Evolutionary conservation across 2,888 invertebrate species (phyloP).

Genomic region (Andrena haemorrhoa): DNA sequence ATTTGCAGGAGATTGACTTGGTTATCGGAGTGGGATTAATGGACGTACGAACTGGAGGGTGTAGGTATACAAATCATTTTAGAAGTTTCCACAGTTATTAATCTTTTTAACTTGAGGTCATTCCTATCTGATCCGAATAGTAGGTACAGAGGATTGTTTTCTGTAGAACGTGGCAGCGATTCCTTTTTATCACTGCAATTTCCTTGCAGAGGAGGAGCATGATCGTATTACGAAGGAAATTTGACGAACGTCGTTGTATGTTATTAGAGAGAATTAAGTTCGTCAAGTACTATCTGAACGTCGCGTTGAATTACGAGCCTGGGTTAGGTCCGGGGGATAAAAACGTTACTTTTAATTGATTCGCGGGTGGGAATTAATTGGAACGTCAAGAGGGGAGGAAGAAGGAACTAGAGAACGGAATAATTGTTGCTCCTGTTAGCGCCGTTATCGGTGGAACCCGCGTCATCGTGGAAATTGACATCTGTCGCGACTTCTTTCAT

Average conservation of each 20-base stretch:
- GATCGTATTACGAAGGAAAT: too few relatives aligned
- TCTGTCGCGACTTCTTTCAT: slow-evolving; percentile 48
- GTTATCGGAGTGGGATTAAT: too few relatives aligned
- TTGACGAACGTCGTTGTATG: too few relatives aligned
- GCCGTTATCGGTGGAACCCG: slow-evolving; percentile 49
- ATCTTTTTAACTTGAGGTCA: not conserved
- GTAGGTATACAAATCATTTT: too few relatives aligned
- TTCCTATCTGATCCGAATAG: not conserved
- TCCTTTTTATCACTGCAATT: not conserved
- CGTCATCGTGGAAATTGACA: slow-evolving; percentile 56
- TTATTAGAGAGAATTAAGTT: slow-evolving; percentile 3
- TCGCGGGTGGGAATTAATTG: slow-evolving; percentile 53
- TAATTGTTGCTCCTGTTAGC: slow-evolving; percentile 58
- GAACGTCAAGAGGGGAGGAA: slow-evolving; percentile 7
- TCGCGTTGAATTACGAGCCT: slow-evolving; percentile 2
- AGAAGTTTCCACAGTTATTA: not conserved
- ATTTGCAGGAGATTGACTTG: too few relatives aligned
- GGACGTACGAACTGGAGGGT: too few relatives aligned
- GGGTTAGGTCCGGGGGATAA: not conserved
- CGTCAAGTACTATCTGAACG: not conserved
- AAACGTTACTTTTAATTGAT: slow-evolving; percentile 48
- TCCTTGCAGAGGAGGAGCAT: not conserved
- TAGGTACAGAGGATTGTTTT: not conserved
- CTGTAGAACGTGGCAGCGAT: not conserved
- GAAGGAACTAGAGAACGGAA: slow-evolving; percentile 20